phyloP scores from a whole-genome alignment of 2,113 vertebrate genomes.

The Passer montanus region DNA sequence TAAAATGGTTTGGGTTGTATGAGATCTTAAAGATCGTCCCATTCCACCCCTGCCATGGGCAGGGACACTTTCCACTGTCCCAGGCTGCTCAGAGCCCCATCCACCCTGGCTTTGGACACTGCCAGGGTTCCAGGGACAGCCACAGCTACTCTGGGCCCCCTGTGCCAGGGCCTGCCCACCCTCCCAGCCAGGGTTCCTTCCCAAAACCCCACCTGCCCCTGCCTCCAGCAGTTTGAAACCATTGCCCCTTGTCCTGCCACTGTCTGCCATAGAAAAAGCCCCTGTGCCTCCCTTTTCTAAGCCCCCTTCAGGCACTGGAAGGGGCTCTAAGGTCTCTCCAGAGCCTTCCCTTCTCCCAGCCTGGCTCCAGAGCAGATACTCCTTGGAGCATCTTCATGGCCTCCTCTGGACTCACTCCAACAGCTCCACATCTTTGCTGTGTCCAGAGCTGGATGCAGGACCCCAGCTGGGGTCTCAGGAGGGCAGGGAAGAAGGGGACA shows the following conservation, averaged over 20 bases:
- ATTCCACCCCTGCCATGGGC: not conserved
- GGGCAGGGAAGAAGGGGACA: not conserved
- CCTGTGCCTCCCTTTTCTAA: not conserved
- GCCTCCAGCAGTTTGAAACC: not conserved
- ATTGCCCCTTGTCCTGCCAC: not conserved
- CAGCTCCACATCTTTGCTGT: not conserved
- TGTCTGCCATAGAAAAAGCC: not conserved
- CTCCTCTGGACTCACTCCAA: not conserved
- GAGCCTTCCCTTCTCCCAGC: not conserved
- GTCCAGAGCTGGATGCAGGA: not conserved
- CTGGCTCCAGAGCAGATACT: not conserved
- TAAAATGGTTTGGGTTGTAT: not conserved
- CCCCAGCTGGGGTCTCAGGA: not conserved
- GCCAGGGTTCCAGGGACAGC: not conserved
- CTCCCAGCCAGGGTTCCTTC: not conserved
- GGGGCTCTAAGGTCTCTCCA: not conserved
- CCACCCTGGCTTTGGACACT: not conserved
- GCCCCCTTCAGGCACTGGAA: not conserved
- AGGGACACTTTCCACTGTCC: not conserved
- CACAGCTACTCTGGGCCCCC: not conserved
- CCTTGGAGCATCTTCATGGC: not conserved
- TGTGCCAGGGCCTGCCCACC: not conserved
- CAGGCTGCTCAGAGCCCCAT: rapidly evolving
- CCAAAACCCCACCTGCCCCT: not conserved
- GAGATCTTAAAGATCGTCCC: not conserved